phyloP scores from a whole-genome alignment of 2,113 vertebrate genomes.

The Dipodomys ordii region DNA sequence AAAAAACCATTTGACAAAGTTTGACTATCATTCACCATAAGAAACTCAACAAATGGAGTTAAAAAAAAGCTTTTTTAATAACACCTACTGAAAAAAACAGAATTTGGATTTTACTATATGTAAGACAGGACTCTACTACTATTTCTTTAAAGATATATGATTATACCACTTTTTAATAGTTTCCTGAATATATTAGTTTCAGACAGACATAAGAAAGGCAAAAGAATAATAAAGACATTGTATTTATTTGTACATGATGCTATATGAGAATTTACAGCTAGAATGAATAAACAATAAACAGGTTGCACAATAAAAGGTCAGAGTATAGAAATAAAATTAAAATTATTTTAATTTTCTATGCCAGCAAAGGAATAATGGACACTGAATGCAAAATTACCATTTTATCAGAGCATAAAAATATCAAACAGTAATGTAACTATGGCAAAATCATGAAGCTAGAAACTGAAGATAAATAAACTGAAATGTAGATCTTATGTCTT shows the following conservation, averaged over 20 bases:
- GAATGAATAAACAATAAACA: background rate
- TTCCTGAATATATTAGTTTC: background rate
- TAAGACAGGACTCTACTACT: background rate
- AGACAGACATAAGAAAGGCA: background rate
- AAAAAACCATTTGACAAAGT: background rate
- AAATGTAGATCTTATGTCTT: background rate
- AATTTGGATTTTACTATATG: background rate
- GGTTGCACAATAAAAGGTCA: background rate
- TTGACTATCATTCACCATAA: background rate
- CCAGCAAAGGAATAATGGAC: background rate
- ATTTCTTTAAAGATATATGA: background rate
- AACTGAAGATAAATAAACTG: background rate
- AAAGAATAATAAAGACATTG: background rate
- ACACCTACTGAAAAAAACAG: background rate
- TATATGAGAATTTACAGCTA: background rate
- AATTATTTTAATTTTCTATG: background rate
- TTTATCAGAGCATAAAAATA: background rate
- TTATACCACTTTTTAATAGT: background rate
- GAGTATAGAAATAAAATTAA: background rate
- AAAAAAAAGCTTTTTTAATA: background rate
- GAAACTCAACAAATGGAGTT: background rate
- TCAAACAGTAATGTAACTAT: background rate
- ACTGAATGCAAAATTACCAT: background rate
- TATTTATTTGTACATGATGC: background rate
- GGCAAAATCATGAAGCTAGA: background rate